Base-by-base conservation (phyloP, 2,113 vertebrate species). In the Xiphias gladius region DNA sequence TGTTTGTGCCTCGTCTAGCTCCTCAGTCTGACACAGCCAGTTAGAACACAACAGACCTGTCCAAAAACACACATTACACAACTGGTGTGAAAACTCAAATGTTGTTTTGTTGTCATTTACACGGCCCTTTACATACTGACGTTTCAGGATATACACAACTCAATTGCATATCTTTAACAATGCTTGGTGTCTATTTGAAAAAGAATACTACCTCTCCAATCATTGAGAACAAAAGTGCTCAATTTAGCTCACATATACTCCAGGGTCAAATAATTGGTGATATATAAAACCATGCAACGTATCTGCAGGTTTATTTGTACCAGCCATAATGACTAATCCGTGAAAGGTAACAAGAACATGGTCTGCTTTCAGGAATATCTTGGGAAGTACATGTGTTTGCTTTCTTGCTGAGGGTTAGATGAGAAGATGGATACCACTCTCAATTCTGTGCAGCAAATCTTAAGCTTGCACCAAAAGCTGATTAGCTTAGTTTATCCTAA, bases 1-100 rank as follows among this genome's bases (percentile, higher is more conserved):
- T 63, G 69, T 82, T 89, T 78, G 86, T 79, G 85, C 90, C 89
- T 92, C 50, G 74, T 90, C 92, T 92, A 89, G 89, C 85, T 86
- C 87, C 84, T 92, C 90, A 87, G 90, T 87, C 78, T 59, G 87
- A 89, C 78, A 86, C 61, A 87, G 85, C 85, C 89, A 84, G 85
- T 84, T 69, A 67, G 69, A 88, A 88, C 76, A 91, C 85, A 83
- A 83, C 86, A 87, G 73, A 86, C 80, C 68, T 83, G 79, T 83
- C 79, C 73, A 87, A 83, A 88, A 84, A 90, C 65, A 82, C 59
- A 77, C 68, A 70, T 37, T 70, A 86, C 80, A 88, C 65, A 55
- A 76, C 41, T 75, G 52, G 3, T 79, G 68, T 26, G 46, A 79
- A 67, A 78, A 71, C 39, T 68, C 66, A 65, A 46, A 37, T 50